Base-by-base conservation (phyloP, 2,113 vertebrate genomes). In the Oryzias melastigma region DNA sequence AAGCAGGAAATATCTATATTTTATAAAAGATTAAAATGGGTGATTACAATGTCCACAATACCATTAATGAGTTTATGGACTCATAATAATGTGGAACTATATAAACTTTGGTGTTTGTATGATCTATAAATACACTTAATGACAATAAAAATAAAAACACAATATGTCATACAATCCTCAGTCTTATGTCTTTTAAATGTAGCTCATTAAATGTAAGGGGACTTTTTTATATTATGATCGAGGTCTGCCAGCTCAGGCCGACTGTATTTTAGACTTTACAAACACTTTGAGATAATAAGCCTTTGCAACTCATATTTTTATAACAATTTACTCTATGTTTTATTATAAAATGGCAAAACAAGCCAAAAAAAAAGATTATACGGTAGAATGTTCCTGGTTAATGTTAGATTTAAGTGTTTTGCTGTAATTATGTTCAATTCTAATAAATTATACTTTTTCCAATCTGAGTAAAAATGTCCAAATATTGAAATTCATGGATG, bases 361-460 rank as follows among this genome's bases (percentile, higher is more conserved):
- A 43, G 14, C 14, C 41, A n/a, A 42, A 13, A 73, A 61, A 68
- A 68, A 54, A 54, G 81, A 81, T n/a, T n/a, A n/a, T n/a, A n/a
- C n/a, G 59, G 68, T 78, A 50, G 66, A 71, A 79, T 35, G 77
- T 55, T 81, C 69, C 73, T 52, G 69, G 27, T 67, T 71, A 65
- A 59, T 67, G 65, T 68, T 80, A 74, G 85, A 86, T 78, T 71
- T 61, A 69, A 51, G 59, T 29, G 5, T 48, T 20, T 75, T 74
- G 76, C 63, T 83, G 83, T 70, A 85, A 77, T 81, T 79, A 84
- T 78, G 67, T 75, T 66, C 79, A 67, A 75, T 84, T 71, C 68
- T 76, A 64, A 69, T 58, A 83, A 83, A 88, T 75, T 76, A 78
- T 77, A 68, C 75, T 75, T 67, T 43, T 85, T 83, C 65, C 66